Percentiles rank a stretch among this genome's conserved stretches.
These are phyloP conservation scores for Ibidorhyncha struthersii DNA, from an alignment of 2,113 vertebrate genomes.

Conservation along the genomic window DNA sequence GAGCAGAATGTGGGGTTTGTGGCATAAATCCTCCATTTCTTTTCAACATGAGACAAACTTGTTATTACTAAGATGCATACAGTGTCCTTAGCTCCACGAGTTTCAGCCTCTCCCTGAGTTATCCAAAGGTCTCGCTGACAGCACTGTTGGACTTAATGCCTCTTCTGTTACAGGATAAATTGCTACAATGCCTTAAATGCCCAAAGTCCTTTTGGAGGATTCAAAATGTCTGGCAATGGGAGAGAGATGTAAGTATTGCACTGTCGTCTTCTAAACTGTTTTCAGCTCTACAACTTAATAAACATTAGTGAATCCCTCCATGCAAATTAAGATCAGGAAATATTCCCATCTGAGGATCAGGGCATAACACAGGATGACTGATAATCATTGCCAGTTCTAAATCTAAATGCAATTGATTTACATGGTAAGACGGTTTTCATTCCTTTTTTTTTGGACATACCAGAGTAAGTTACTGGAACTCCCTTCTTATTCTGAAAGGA, in stretches of 20 bases:
- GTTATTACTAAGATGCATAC: not conserved
- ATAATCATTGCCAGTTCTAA: not conserved
- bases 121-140: not conserved
- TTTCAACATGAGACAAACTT: not conserved
- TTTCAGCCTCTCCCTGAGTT: not conserved
- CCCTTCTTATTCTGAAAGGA: not conserved
- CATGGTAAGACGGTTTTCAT: not conserved
- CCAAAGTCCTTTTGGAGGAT: conserved; percentile 98
- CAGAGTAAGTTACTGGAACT: not conserved
- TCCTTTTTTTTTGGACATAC: not conserved
- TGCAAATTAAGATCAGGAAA: not conserved
- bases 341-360: not conserved
- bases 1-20: not conserved
- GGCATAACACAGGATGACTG: not conserved
- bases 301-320: not conserved
- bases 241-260: conserved; percentile 95
- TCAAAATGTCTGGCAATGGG: conserved; percentile 99
- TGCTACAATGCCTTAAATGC: conserved; percentile 98
- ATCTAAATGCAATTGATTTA: not conserved
- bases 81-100: not conserved
- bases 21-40: not conserved
- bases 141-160: not conserved
- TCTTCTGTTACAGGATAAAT: conserved; percentile 88
- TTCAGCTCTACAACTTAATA: not conserved
- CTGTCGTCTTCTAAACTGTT: not conserved